Conservation (phyloP, 2,888 invertebrate species). For the Cryptocephalus primarius region DNA sequence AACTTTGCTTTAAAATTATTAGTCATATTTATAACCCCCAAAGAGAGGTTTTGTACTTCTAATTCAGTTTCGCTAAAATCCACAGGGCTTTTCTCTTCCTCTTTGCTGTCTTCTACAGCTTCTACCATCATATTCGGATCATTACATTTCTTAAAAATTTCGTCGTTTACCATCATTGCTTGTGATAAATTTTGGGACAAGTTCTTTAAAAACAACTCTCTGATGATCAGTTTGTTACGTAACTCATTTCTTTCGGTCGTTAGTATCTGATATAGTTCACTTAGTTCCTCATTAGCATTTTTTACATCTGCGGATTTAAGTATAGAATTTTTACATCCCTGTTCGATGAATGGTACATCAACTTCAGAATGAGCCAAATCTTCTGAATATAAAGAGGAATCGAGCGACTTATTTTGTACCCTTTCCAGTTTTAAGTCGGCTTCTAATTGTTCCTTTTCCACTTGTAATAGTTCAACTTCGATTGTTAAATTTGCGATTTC, state of each 20-base stretch:
- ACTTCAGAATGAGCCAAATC: conserved; percentile 34
- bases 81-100: too few species aligned
- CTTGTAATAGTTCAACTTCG: conserved; percentile 49
- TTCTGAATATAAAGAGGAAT: conserved; percentile 17
- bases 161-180: too few species aligned
- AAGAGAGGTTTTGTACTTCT: too few species aligned
- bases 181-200: too few species aligned
- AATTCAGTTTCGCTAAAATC: too few species aligned
- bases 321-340: conserved; percentile 25
- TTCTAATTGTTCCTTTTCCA: conserved; percentile 50
- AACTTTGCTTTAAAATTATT: too few species aligned
- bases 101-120: too few species aligned
- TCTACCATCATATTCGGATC: too few species aligned
- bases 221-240: too few species aligned
- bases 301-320: conserved; percentile 12
- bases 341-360: conserved; percentile 35
- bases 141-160: too few species aligned
- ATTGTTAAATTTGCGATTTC: conserved; percentile 44
- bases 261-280: conserved; percentile 3
- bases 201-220: too few species aligned
- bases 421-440: conserved; percentile 47
- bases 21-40: too few species aligned
- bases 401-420: conserved; percentile 42
- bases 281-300: conserved; percentile 7
- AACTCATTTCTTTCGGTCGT: background rate